Evolutionary conservation across 2,888 invertebrate genomes (phyloP), one percentile per base, ranked within the genome.

Genomic region (Drosophila neonasuta): DNA sequence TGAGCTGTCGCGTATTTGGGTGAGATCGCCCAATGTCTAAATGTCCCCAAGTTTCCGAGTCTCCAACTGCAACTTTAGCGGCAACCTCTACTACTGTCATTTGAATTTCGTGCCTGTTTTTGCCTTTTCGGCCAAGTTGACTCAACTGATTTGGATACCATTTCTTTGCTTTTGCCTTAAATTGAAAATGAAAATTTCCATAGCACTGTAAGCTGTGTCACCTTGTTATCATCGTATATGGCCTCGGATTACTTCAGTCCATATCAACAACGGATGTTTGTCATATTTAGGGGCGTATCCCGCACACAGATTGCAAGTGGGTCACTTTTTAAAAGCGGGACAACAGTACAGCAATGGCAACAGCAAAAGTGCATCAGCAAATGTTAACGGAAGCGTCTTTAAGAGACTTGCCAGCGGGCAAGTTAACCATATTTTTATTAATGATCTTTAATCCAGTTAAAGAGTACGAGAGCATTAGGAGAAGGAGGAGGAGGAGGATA

Each of bases 1-100:
- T 86, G 81, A 86, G 81, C 84, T 81, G 81, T 86, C 84, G 78
- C 83, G 69, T 83, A 83, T 86, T 86, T 80, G 79, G 81, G 78
- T 86, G 80, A 81, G 81, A 73, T 86, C 71, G 74, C 80, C 76
- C 80, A 85, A 65, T 85, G 80, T 76, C 79, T 60, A 73, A 73
- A 68, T 78, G 75, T 70, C 69, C 44, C 34, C 34, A 15, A 15
- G 15, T 15, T 15, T 15, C 15, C 15, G 15, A 1, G 75, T 70
- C 69, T 42, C 34, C 34, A 45, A 11, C 42, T 60, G 36, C 50
- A 57, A 30, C 29, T 20, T 3, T 34, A 54, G 55, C 32, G 36
- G 39, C 57, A 45, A n/a, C 7, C n/a, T 17, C 51, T 58, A 17
- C 17, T 41, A 58, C 64, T 74, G 76, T 70, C 79, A 80, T 80